phyloP scores from a whole-genome alignment of 1,140 invertebrate species.

The Sycobia sp. region DNA sequence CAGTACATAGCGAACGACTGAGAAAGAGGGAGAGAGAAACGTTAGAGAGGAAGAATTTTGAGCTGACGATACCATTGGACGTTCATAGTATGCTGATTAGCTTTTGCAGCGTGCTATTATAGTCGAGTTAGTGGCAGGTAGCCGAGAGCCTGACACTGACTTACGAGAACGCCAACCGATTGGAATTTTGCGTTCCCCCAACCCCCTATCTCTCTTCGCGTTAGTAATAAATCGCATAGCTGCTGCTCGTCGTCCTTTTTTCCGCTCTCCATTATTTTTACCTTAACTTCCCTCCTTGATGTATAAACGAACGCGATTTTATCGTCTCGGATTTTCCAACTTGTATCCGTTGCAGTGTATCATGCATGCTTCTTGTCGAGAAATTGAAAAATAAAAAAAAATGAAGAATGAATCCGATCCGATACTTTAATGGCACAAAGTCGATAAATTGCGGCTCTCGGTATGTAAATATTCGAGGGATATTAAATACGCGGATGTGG shows the following conservation, averaged over 20 bases:
- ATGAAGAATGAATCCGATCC: too few species aligned
- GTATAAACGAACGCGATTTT: slow-evolving; percentile 4
- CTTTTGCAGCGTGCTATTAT: slow-evolving; percentile 22
- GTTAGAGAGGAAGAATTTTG: neutral
- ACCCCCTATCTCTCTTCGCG: too few species aligned
- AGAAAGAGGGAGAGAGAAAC: slow-evolving; percentile 3
- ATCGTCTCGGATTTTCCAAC: too few species aligned
- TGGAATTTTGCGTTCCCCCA: slow-evolving; percentile 11
- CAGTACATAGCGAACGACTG: neutral
- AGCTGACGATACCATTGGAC: slow-evolving; percentile 17
- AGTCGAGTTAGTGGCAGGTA: slow-evolving; percentile 31
- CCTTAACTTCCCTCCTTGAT: neutral
- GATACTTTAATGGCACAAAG: too few species aligned
- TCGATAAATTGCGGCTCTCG: too few species aligned
- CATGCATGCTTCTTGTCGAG: too few species aligned
- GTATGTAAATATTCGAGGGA: too few species aligned
- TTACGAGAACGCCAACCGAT: slow-evolving; percentile 21
- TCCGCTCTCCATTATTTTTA: slow-evolving; percentile 4
- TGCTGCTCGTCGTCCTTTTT: neutral
- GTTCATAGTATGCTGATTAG: slow-evolving; percentile 31
- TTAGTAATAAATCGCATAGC: slow-evolving; percentile 13
- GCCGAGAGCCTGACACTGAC: slow-evolving; percentile 4
- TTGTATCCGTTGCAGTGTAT: too few species aligned
- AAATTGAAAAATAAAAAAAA: too few species aligned
- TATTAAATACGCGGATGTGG: too few species aligned